phyloP scores from a whole-genome alignment of 1,140 invertebrate genomes.

The Marisa cornuarietis region DNA sequence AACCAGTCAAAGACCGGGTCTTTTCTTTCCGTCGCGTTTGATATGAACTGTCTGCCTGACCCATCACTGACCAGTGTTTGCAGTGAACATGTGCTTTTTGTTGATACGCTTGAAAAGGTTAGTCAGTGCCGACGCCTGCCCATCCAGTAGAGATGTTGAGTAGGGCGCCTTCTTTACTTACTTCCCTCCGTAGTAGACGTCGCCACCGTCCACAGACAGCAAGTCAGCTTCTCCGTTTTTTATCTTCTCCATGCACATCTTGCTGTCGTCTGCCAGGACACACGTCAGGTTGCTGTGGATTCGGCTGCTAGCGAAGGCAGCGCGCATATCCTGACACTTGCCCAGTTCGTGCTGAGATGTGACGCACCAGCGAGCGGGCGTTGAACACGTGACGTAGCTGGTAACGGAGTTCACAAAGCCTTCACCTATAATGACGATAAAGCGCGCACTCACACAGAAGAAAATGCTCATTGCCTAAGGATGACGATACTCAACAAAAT shows the following conservation, averaged over 20 bases:
- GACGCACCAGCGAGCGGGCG: constrained; percentile 72
- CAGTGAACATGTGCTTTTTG: no score
- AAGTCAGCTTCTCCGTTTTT: constrained; percentile 80
- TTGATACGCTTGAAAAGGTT: no score
- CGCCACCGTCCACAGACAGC: constrained; percentile 86
- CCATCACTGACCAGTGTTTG: no score
- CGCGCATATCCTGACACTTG: constrained; percentile 92
- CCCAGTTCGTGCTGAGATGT: constrained; percentile 86
- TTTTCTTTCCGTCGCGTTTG: no score
- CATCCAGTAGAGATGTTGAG: no score
- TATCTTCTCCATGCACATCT: constrained; percentile 79
- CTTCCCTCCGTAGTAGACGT: constrained; percentile 76
- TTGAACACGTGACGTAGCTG: constrained; percentile 18
- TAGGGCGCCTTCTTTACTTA: not conserved
- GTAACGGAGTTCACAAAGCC: constrained; percentile 23
- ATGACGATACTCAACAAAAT: no score
- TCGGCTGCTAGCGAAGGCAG: constrained; percentile 62
- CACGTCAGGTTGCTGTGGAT: constrained; percentile 21
- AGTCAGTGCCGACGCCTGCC: no score
- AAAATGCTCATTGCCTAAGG: not conserved
- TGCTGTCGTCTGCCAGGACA: constrained; percentile 62
- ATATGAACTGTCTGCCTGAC: no score
- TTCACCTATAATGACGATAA: constrained; percentile 12
- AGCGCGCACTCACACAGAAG: not conserved
- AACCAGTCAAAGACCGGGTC: no score